Evolutionary conservation across 2,797 vertebrate genomes (phyloP).

Genomic region (Columba guinea): DNA sequence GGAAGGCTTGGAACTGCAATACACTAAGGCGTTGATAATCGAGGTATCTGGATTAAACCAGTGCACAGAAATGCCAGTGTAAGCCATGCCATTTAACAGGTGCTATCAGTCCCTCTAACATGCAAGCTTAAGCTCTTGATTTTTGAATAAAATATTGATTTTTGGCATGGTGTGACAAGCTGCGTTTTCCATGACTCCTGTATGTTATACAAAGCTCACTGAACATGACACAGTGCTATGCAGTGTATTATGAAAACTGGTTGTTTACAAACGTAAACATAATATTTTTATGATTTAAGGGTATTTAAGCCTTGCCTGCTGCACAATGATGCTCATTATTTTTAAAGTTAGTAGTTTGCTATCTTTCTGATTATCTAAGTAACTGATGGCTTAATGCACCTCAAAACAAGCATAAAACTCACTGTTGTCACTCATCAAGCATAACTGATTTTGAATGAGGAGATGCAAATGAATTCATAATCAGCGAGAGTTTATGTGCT

Average conservation of each 20-base stretch:
- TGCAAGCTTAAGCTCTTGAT: not conserved
- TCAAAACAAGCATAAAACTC: not conserved
- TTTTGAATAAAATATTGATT: not conserved
- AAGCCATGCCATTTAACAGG: not conserved
- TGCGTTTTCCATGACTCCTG: not conserved
- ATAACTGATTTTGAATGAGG: not conserved
- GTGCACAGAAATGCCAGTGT: not conserved
- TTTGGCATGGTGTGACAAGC: not conserved
- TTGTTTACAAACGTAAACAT: not conserved
- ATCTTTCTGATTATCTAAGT: not conserved
- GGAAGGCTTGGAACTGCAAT: not conserved
- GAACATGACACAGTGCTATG: not conserved
- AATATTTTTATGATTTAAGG: not conserved
- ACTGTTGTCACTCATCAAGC: not conserved
- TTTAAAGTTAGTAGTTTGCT: not conserved
- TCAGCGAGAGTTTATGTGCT: accelerated
- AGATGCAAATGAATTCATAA: not conserved
- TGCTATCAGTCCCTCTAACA: not conserved
- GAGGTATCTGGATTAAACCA: not conserved
- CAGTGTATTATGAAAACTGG: not conserved
- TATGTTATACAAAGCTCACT: not conserved
- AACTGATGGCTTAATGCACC: not conserved
- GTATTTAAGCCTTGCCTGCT: not conserved
- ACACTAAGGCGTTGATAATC: not conserved
- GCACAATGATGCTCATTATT: not conserved